Evolutionary conservation across 2,888 invertebrate species (phyloP).

Genomic region (Aleiodes leptofemur): DNA sequence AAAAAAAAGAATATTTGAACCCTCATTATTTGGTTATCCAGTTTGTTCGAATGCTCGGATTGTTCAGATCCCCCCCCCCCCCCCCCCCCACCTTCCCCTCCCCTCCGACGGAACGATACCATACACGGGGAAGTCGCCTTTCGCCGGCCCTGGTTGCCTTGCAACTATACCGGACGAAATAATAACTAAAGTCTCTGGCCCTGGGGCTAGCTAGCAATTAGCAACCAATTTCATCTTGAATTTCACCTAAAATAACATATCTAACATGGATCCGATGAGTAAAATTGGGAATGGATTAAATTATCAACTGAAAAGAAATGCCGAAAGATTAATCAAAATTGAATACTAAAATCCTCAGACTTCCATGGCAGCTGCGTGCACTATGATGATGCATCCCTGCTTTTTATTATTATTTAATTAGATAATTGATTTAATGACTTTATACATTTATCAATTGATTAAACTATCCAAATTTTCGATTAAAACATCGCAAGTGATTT

Average conservation of each 20-base stretch:
- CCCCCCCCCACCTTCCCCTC: too few relatives aligned
- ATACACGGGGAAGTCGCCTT: too few relatives aligned
- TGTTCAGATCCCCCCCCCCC: too few relatives aligned
- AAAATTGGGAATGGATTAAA: background rate
- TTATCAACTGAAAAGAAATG: background rate
- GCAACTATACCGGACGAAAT: too few relatives aligned
- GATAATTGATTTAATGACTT: background rate
- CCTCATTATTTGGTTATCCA: too few relatives aligned
- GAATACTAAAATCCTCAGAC: conserved; percentile 35
- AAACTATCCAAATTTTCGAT: too few relatives aligned
- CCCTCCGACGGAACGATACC: too few relatives aligned
- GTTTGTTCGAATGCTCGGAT: too few relatives aligned
- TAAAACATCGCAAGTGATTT: conserved; percentile 19
- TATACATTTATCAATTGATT: background rate
- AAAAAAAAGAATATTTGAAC: too few relatives aligned
- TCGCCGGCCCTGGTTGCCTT: too few relatives aligned
- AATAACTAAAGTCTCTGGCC: too few relatives aligned
- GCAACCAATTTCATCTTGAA: conserved; percentile 13
- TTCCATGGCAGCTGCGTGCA: conserved; percentile 50
- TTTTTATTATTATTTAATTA: background rate
- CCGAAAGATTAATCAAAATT: conserved; percentile 14
- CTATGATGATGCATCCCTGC: conserved; percentile 45
- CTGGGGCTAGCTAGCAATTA: background rate
- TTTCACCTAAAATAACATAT: background rate
- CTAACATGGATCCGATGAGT: conserved; percentile 8